Conservation (phyloP, 2,113 vertebrate species). For the Syngnathus floridae region DNA sequence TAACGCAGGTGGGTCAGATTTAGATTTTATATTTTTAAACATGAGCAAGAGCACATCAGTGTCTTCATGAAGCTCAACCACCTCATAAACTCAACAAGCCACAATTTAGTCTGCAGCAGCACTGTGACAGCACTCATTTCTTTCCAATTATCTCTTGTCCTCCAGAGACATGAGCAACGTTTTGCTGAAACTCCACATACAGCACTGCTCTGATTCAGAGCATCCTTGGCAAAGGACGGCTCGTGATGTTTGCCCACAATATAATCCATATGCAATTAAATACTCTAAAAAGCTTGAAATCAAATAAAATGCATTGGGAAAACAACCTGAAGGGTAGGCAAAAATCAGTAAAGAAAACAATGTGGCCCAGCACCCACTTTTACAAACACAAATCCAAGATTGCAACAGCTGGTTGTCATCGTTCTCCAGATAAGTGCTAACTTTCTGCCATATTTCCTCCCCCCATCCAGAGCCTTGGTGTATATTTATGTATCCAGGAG, state of each 20-base stretch:
- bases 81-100: conserved; percentile 37
- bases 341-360: conserved; percentile 36
- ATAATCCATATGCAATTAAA: background rate
- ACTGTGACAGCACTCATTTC: conserved; percentile 67
- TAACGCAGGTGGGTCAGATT: conserved; percentile 11
- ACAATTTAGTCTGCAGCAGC: conserved; percentile 66
- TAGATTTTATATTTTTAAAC: conserved; percentile 10
- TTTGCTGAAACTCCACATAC: conserved; percentile 44
- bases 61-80: conserved; percentile 40
- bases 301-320: background rate
- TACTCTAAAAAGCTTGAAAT: background rate
- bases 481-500: conserved; percentile 28
- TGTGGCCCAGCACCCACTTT: background rate
- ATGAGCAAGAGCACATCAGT: conserved; percentile 18
- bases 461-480: background rate
- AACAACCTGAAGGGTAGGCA: conserved; percentile 11
- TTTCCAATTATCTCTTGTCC: conserved; percentile 65
- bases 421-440: conserved; percentile 17
- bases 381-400: conserved; percentile 9
- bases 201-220: conserved; percentile 39
- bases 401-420: conserved; percentile 50
- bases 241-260: background rate
- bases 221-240: conserved; percentile 24
- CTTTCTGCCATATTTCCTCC: conserved; percentile 8
- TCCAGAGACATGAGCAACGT: conserved; percentile 47